phyloP scores from a whole-genome alignment of 2,797 vertebrate genomes.

The Sphenodon punctatus region DNA sequence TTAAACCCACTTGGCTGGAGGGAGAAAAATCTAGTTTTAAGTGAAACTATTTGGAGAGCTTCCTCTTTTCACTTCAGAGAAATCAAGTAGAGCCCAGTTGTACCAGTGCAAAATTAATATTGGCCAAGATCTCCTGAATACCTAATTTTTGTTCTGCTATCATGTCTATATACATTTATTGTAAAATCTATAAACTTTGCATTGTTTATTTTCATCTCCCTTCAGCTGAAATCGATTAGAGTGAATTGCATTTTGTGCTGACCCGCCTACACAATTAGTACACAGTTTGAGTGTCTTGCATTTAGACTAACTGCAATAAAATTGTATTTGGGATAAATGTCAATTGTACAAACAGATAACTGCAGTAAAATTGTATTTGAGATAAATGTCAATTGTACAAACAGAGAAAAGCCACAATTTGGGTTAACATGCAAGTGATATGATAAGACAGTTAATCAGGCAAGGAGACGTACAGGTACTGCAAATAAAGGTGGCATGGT shows the following conservation, averaged over 20 bases:
- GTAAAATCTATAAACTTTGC: neutral
- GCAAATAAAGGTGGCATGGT: no score
- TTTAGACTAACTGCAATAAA: neutral
- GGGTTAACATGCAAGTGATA: no score
- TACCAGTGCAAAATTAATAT: neutral
- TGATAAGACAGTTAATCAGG: no score
- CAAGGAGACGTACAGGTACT: no score
- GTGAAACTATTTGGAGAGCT: neutral
- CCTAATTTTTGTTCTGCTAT: neutral
- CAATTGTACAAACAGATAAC: conserved; percentile 1
- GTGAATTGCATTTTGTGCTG: conserved; percentile 14
- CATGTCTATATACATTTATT: neutral
- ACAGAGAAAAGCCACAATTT: neutral
- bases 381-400: neutral
- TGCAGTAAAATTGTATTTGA: neutral
- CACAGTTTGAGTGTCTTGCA: neutral
- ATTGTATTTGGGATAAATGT: neutral
- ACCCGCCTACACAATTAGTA: neutral
- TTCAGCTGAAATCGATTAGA: conserved; percentile 8
- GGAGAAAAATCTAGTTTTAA: neutral
- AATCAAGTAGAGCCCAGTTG: neutral
- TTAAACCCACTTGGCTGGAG: conserved; percentile 10
- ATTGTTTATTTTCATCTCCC: neutral
- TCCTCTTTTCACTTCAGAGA: neutral
- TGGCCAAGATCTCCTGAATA: neutral